Evolutionary conservation across 2,113 vertebrate genomes (phyloP), one percentile per base, ranked within the genome.

Genomic region (Excalfactoria chinensis): DNA sequence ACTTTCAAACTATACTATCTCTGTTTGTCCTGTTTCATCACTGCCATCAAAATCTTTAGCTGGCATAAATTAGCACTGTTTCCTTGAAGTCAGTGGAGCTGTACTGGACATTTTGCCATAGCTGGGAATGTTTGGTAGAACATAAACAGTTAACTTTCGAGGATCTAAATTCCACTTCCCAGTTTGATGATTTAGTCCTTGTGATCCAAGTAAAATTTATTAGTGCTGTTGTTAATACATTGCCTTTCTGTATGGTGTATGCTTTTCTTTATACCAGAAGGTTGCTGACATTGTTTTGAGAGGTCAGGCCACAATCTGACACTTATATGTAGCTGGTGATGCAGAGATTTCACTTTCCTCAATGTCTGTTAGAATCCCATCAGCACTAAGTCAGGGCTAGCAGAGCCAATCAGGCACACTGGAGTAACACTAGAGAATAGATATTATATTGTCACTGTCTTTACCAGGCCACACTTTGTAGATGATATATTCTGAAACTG

Each of bases 151-250:
- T 64, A 40, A 26, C 34, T 79, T 92, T 13, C 46, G 46, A 58
- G 13, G 43, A 19, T 63, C 53, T 64, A 70, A 67, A 62, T 34
- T n/a, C 48, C 26, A 7, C 75, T 64, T 53, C 23, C 23, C 60
- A 66, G 37, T 51, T 43, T 51, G n/a, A 28, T 7, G 64, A 46
- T 37, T 69, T 78, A 40, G 2, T 11, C 21, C n/a, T 84, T 82
- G 32, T 66, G 25, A 40, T 48, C 17, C 5, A 3, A 68, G 35
- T 25, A 56, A 83, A 93, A 88, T 25, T 48, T 23, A 67, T 51
- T 55, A 64, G 5, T 12, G 14, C 0, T 0, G 22, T 18, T 35
- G 7, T 43, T 71, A 80, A 55, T 15, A 18, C 12, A 17, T 16
- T 15, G 26, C 14, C 23, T 64, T 90, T 81, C 43, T 69, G 18